These are phyloP conservation scores for Callitettix versicolor DNA, from an alignment of 1,140 invertebrate species.

Conservation along the genomic window DNA sequence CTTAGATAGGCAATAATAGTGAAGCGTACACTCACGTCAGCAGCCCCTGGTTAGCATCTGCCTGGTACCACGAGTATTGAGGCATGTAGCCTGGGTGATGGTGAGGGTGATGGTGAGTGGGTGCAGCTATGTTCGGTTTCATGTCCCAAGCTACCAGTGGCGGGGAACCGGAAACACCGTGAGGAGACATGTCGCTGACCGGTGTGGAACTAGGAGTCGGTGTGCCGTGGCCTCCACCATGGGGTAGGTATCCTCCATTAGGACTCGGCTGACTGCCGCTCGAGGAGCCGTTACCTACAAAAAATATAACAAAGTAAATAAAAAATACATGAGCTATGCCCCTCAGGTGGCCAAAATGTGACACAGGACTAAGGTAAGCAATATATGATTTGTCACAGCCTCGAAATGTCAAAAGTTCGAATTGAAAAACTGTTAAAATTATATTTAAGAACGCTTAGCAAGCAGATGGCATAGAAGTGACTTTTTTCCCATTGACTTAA, in stretches of 20 bases:
- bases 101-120: conserved; percentile 43
- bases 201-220: conserved; percentile 40
- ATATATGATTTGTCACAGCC: too few species aligned
- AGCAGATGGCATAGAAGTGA: too few species aligned
- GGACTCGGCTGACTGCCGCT: conserved; percentile 30
- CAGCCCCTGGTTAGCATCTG: conserved; percentile 50
- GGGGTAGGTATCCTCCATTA: conserved; percentile 29
- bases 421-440: too few species aligned
- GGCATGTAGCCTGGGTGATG: conserved; percentile 50
- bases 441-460: too few species aligned
- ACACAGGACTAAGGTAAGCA: too few species aligned
- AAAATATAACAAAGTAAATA: neutral
- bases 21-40: conserved; percentile 47
- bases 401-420: too few species aligned
- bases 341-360: neutral
- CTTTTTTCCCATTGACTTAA: too few species aligned
- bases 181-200: conserved; percentile 45
- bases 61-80: conserved; percentile 65
- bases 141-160: conserved; percentile 57
- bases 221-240: conserved; percentile 23
- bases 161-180: conserved; percentile 40
- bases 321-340: too few species aligned
- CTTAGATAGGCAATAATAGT: too few species aligned
- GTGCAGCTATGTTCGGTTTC: conserved; percentile 44
- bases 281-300: conserved; percentile 25